Evolutionary conservation across 2,113 vertebrate genomes (phyloP).

Genomic region (Ptilonorhynchus violaceus): DNA sequence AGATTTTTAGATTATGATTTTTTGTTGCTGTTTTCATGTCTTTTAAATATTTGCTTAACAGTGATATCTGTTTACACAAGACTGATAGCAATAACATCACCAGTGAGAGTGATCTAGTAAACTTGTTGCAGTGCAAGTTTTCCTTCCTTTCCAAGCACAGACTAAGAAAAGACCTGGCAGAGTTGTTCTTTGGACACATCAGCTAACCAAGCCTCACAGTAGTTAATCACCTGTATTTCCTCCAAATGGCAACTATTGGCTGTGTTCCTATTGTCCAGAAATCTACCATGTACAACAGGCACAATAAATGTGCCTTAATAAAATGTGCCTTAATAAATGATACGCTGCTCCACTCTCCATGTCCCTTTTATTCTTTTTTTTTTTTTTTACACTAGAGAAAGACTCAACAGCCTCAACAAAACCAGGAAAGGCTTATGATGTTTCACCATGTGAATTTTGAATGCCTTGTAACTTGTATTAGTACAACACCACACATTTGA

Average conservation of each 20-base stretch:
- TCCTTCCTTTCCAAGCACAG: not conserved
- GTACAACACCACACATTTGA: not conserved
- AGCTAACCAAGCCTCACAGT: not conserved
- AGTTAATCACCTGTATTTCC: not conserved
- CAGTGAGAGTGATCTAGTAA: not conserved
- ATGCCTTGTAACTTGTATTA: accelerated
- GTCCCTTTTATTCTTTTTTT: not conserved
- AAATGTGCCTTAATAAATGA: not conserved
- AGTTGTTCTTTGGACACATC: not conserved
- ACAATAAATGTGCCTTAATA: not conserved
- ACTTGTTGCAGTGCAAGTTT: not conserved
- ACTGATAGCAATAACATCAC: not conserved
- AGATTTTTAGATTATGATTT: not conserved
- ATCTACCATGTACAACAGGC: not conserved
- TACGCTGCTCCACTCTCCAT: not conserved
- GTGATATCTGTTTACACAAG: not conserved
- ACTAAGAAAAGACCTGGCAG: not conserved
- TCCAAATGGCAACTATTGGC: not conserved
- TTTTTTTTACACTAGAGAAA: not conserved
- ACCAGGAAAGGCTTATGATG: not conserved
- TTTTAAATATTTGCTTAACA: not conserved
- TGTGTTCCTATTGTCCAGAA: not conserved
- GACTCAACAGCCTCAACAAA: not conserved
- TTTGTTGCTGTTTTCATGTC: not conserved
- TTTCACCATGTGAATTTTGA: not conserved